Evolutionary conservation across 2,797 vertebrate genomes (phyloP).

Genomic region (Salmo trutta): DNA sequence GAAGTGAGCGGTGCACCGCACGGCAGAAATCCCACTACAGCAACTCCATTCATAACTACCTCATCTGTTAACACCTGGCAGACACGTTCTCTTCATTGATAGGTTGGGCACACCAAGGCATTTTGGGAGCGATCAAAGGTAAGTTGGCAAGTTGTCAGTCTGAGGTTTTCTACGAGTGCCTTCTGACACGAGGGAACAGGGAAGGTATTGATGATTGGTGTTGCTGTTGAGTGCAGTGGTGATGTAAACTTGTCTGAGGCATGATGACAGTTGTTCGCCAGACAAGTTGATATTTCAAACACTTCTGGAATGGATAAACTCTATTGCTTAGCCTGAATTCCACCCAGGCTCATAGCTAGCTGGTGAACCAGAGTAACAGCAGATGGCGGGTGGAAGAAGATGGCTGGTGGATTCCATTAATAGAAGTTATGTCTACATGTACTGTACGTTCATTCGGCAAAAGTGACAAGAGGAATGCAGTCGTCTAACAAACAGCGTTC

Average conservation of each 20-base stretch:
- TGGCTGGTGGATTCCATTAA: slow-evolving; percentile 50
- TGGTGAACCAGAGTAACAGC: slow-evolving; percentile 13
- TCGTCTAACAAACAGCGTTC: slow-evolving; percentile 51
- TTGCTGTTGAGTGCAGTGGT: background rate
- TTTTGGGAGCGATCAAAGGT: slow-evolving; percentile 57
- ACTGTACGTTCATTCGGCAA: slow-evolving; percentile 53
- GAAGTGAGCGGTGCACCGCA: slow-evolving; percentile 48
- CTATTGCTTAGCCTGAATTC: background rate
- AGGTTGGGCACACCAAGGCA: slow-evolving; percentile 54
- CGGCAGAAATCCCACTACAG: slow-evolving; percentile 31
- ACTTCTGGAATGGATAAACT: background rate
- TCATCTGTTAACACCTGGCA: slow-evolving; percentile 60
- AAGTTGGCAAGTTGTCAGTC: slow-evolving; percentile 24
- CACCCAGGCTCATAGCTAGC: background rate
- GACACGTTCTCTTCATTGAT: slow-evolving; percentile 26
- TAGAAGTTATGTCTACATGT: slow-evolving; percentile 49
- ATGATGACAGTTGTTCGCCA: background rate
- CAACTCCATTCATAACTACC: slow-evolving; percentile 16
- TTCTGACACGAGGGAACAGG: slow-evolving; percentile 47
- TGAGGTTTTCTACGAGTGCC: slow-evolving; percentile 35
- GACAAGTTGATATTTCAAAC: background rate
- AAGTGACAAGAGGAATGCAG: slow-evolving; percentile 61
- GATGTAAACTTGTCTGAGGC: background rate
- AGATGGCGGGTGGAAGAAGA: background rate
- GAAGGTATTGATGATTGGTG: slow-evolving; percentile 3